Base-by-base conservation (phyloP, 23 tunicate genomes). In the Trididemnum nubilum region DNA sequence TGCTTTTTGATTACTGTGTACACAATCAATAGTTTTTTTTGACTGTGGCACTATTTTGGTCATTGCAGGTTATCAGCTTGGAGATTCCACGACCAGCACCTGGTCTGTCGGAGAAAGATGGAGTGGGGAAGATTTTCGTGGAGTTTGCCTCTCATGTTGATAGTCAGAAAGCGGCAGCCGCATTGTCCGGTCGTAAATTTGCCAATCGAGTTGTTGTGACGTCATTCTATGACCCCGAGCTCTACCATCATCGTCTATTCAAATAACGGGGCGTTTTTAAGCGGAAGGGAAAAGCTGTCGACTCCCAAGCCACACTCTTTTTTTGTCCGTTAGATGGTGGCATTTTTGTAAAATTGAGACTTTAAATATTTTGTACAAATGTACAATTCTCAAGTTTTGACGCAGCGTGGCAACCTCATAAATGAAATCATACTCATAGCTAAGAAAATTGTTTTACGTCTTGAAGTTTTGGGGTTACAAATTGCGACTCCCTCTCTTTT, bases 161-260 rank as follows among this genome's bases (percentile, higher is more conserved):
- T 51, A 39, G 84, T 0, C 95, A 95, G 70, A 86, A 85, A 36
- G 99, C 99, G 0, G 81, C 91, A n/a, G 74, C 61, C 24, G 99
- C 99, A 1, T 83, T 95, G 74, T 90, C 96, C 21, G 99, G 99
- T 2, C 70, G 99, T 60, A 95, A 90, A 71, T 95, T 95, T 59
- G 91, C 99, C 65, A 90, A 89, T 36, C 78, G 99, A 27, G 96
- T 95, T 2, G 99, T 95, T 1, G 87, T 95, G 32, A 95, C 99
- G 31, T 95, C 99, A 0, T 95, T 81, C 77, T 95, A 85, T 38
- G 99, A 95, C 60, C 96, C 99, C 0, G 99, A 95, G 63, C 85
- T 76, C 9, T 95, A 95, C 61, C 99, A 95, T 51, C 85, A 83
- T 59, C 84, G 99, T 7, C 86, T 76, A 31, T 95, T 95, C 71